Percentiles rank a stretch among this genome's conserved stretches.
These are phyloP conservation scores for Tipula unca DNA, from an alignment of 2,888 invertebrate species.

Conservation along the genomic window DNA sequence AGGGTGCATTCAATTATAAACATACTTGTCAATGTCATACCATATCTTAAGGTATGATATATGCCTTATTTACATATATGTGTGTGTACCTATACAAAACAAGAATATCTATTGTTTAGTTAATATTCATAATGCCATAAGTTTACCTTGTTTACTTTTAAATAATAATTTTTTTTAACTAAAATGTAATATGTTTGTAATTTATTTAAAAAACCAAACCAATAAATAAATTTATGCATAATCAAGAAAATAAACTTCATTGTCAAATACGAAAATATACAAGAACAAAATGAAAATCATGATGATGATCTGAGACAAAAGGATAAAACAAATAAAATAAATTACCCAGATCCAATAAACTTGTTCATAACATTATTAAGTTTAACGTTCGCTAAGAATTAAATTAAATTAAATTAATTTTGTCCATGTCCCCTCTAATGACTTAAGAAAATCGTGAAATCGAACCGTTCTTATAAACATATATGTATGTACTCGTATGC, in stretches of 20 bases:
- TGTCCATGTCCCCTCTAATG: neutral
- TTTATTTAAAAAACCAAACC: neutral
- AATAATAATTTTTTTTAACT: neutral
- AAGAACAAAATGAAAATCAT: neutral
- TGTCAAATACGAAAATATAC: neutral
- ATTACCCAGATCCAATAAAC: neutral
- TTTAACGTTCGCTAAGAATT: neutral
- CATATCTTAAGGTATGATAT: too few relatives aligned
- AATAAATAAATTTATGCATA: neutral
- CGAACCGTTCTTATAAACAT: neutral
- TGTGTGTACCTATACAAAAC: too few relatives aligned
- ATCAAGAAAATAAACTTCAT: neutral
- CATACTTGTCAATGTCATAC: too few relatives aligned
- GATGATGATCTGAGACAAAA: neutral
- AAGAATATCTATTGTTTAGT: neutral
- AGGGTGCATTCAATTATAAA: too few relatives aligned
- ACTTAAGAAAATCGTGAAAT: neutral
- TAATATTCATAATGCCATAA: neutral
- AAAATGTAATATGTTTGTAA: neutral
- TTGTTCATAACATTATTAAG: neutral
- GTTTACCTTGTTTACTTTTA: neutral
- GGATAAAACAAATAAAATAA: neutral
- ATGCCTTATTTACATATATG: too few relatives aligned
- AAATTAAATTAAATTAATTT: neutral
- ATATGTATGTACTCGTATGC: neutral